A percentile compares a stretch with the other conserved stretches of the same genome.
phyloP scores from a whole-genome alignment of 2,797 vertebrate genomes.

The Aplochiton taeniatus region DNA sequence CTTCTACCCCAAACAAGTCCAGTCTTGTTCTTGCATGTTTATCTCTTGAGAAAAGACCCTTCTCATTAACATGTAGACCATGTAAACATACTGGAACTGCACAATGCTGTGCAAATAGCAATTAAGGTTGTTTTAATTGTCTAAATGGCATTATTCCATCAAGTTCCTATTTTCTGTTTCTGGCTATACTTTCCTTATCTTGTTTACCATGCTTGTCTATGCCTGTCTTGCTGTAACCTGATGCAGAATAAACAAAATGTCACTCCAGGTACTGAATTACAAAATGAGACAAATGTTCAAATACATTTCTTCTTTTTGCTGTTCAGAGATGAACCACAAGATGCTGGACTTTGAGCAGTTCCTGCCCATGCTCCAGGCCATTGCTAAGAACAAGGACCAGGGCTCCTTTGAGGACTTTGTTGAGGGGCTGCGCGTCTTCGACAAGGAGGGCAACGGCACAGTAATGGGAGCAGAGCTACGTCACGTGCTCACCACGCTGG shows the following conservation, averaged over 20 bases:
- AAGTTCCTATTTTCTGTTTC: too few relatives aligned
- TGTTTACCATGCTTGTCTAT: too few relatives aligned
- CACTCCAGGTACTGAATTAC: too few relatives aligned
- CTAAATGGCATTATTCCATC: too few relatives aligned
- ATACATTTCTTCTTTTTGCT: not conserved
- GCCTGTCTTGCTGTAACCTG: too few relatives aligned
- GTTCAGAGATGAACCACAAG: constrained; percentile 88
- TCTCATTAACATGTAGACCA: not conserved
- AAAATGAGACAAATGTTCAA: not conserved
- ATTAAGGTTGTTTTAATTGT: too few relatives aligned
- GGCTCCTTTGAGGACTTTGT: constrained; percentile 91
- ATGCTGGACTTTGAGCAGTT: constrained; percentile 92
- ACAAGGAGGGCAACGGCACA: constrained; percentile 93
- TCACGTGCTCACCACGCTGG: constrained; percentile 90
- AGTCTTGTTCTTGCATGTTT: constrained; percentile 3
- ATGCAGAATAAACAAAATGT: too few relatives aligned
- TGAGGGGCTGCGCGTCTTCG: constrained; percentile 89
- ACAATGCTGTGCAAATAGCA: too few relatives aligned
- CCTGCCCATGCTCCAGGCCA: constrained; percentile 90
- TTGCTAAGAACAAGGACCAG: constrained; percentile 94
- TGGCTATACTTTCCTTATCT: too few relatives aligned
- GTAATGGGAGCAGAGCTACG: constrained; percentile 94
- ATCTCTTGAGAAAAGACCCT: not conserved
- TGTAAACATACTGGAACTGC: not conserved
- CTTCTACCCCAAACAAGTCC: constrained; percentile 9